Evolutionary conservation across 2,113 vertebrate genomes (phyloP).

Genomic region (Geothlypis trichas): DNA sequence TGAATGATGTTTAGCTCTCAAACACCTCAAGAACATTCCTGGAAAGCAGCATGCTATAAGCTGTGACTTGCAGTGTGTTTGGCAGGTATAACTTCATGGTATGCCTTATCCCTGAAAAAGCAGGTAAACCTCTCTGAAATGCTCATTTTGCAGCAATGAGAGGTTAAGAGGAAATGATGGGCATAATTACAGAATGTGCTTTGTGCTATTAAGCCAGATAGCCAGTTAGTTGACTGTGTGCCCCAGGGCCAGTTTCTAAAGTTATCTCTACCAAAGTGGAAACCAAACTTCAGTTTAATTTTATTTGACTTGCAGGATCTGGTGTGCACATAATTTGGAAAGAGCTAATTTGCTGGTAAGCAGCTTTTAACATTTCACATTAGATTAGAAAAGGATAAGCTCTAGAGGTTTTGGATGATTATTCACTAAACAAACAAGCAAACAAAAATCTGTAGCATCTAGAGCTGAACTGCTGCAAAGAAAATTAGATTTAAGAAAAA

Average conservation of each 20-base stretch:
- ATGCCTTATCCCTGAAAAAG: neutral
- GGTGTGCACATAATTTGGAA: conserved; percentile 11
- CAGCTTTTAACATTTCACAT: conserved; percentile 54
- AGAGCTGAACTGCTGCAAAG: neutral
- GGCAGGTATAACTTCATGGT: neutral
- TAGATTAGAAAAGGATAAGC: conserved; percentile 11
- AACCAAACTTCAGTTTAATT: conserved; percentile 23
- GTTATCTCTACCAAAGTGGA: neutral
- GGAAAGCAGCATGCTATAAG: neutral
- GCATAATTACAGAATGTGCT: neutral
- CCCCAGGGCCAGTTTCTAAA: neutral
- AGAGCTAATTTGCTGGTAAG: conserved; percentile 33
- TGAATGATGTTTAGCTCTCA: neutral
- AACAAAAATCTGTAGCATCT: neutral
- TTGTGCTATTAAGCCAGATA: neutral
- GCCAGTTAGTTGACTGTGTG: neutral
- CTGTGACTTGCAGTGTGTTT: neutral
- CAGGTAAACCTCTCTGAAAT: neutral
- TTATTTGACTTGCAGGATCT: conserved; percentile 40
- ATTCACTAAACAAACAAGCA: conserved; percentile 48
- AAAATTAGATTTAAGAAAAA: neutral
- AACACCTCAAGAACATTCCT: neutral
- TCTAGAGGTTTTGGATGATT: conserved; percentile 38
- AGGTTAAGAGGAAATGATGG: neutral
- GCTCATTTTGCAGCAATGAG: neutral